Conservation (phyloP, 92 coral and sea anemone genomes). For the Isaurus tuberculatus region DNA sequence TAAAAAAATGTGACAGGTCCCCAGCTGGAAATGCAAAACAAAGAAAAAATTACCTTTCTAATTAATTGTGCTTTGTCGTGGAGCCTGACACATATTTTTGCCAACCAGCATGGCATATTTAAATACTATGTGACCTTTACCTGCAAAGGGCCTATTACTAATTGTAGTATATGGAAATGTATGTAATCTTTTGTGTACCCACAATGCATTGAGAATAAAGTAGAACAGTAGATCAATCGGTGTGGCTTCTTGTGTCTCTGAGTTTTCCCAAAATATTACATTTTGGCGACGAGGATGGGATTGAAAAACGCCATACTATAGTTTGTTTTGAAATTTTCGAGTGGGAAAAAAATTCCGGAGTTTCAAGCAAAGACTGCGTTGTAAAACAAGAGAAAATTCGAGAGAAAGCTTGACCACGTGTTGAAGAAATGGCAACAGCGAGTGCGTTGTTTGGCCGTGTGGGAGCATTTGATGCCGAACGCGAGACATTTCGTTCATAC, state of each 20-base stretch:
- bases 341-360: neutral
- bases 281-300: neutral
- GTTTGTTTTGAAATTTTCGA: neutral
- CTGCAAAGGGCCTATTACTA: too few relatives aligned
- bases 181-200: conserved; percentile 10
- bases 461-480: too few relatives aligned
- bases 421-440: too few relatives aligned
- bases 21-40: too few relatives aligned
- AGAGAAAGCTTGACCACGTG: neutral
- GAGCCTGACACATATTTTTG: too few relatives aligned
- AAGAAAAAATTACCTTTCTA: too few relatives aligned
- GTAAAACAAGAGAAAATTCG: neutral
- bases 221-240: neutral
- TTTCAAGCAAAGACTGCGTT: neutral
- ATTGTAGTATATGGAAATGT: neutral
- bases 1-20: too few relatives aligned
- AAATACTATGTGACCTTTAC: too few relatives aligned
- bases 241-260: neutral
- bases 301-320: neutral
- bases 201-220: neutral
- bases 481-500: too few relatives aligned
- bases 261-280: neutral
- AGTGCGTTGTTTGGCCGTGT: too few relatives aligned
- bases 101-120: too few relatives aligned
- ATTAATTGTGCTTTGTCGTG: too few relatives aligned